Conservation (phyloP, 1,140 invertebrate species). For the Euwallacea similis region DNA sequence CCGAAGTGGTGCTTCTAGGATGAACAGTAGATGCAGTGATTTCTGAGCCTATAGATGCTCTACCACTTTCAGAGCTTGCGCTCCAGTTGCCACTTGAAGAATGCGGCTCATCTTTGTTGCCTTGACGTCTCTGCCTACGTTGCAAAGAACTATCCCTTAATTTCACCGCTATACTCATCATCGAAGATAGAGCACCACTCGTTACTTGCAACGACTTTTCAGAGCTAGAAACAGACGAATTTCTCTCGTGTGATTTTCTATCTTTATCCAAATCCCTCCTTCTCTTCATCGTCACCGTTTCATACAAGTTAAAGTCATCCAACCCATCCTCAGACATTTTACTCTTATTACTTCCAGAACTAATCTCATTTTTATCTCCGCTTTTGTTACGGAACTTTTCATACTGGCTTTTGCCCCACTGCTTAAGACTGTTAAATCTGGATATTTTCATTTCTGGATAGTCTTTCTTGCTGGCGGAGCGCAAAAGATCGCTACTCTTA, state of each 20-base stretch:
- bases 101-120: conserved; percentile 73
- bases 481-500: conserved; percentile 69
- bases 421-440: conserved; percentile 78
- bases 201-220: conserved; percentile 67
- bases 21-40: conserved; percentile 73
- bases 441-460: conserved; percentile 66
- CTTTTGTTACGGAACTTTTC: conserved; percentile 70
- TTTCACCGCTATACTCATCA: conserved; percentile 67
- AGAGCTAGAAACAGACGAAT: conserved; percentile 70
- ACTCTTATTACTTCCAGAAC: conserved; percentile 24
- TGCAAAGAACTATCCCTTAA: conserved; percentile 69
- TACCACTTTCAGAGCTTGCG: conserved; percentile 84
- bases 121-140: conserved; percentile 62
- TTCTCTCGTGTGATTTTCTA: conserved; percentile 66
- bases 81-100: conserved; percentile 94
- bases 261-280: conserved; percentile 59
- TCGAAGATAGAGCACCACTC: conserved; percentile 57
- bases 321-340: conserved; percentile 49
- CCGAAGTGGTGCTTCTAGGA: conserved; percentile 68
- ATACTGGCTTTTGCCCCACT: conserved; percentile 78
- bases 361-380: conserved; percentile 38
- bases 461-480: conserved; percentile 58
- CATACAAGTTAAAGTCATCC: conserved; percentile 65
- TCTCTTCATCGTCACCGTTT: conserved; percentile 63
- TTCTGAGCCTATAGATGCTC: conserved; percentile 80